Base-by-base conservation (phyloP, 2,113 vertebrate genomes). In the Nibea coibor region DNA sequence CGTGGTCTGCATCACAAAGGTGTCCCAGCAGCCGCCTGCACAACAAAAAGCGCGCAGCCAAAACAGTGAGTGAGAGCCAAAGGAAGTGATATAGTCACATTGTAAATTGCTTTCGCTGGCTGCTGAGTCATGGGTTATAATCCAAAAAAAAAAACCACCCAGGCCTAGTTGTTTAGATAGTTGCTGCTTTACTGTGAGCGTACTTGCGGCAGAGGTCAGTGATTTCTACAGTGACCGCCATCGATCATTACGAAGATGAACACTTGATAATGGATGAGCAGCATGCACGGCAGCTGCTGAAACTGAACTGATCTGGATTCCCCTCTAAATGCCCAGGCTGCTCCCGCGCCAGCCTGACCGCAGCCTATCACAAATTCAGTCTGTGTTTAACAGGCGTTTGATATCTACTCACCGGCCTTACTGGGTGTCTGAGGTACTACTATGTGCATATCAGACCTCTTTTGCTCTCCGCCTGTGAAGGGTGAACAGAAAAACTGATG, bases 51-150 rank as follows among this genome's bases (percentile, higher is more conserved):
- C 26, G 24, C 4, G 48, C 28, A 26, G 14, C 57, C 64, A 42
- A 1, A 48, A 63, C 67, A 69, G 35, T 39, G 35, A 39, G 35
- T 39, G 35, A 39, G 68, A 69, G 54, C 72, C 54, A 83, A 51
- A 70, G 59, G 20, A 80, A 54, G 69, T 16, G 54, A 48, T 65
- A 48, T 7, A 58, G 75, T 71, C 81, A 73, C n/a, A 31, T 70
- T 45, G 28, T 61, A 77, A 80, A 83, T 75, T 65, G 80, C 65
- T 77, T 80, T 58, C 14, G 65, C 26, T 54, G 50, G 54, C 45
- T 63, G 47, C 51, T 62, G 68, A 58, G 56, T 67, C 47, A 22
- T 64, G 58, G 11, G 31, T 53, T 70, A 1, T 56, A 65, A 53
- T 64, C 43, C 31, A 31, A 24, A 65, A 76, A 66, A 63, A 48